Conservation (phyloP, 2,113 vertebrate species). For the Gorsachius goisagi region DNA sequence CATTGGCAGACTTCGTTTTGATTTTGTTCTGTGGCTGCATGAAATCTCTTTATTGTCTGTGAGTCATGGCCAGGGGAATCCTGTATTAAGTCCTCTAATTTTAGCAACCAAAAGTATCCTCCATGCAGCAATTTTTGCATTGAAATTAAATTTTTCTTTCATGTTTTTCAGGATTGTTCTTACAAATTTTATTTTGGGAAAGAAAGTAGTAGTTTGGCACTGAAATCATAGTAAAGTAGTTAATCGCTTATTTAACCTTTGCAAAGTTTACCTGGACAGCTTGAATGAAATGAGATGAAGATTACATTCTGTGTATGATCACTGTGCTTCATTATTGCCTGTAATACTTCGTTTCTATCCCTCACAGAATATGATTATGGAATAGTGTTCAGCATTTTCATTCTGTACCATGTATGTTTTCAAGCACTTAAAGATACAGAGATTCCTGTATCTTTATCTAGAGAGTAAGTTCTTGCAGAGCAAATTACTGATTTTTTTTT, state of each 20-base stretch:
- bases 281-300: not conserved
- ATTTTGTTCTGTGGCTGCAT: not conserved
- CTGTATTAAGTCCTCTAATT: slow-evolving; percentile 1
- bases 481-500: not conserved
- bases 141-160: not conserved
- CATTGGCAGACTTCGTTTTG: not conserved
- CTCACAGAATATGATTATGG: not conserved
- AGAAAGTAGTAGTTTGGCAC: not conserved
- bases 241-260: not conserved
- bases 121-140: slow-evolving; percentile 17
- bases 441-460: not conserved
- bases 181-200: not conserved
- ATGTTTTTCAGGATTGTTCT: not conserved
- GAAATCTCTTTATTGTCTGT: not conserved
- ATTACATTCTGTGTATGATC: not conserved
- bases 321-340: not conserved
- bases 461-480: not conserved
- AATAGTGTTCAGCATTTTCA: not conserved
- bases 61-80: not conserved
- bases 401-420: not conserved
- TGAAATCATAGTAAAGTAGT: not conserved
- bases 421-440: not conserved
- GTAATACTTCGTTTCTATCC: not conserved
- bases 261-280: not conserved
- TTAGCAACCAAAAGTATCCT: slow-evolving; percentile 20